Evolutionary conservation across 2,888 invertebrate species (phyloP), one percentile per base, ranked within the genome.

Genomic region (Cetonia aurata): DNA sequence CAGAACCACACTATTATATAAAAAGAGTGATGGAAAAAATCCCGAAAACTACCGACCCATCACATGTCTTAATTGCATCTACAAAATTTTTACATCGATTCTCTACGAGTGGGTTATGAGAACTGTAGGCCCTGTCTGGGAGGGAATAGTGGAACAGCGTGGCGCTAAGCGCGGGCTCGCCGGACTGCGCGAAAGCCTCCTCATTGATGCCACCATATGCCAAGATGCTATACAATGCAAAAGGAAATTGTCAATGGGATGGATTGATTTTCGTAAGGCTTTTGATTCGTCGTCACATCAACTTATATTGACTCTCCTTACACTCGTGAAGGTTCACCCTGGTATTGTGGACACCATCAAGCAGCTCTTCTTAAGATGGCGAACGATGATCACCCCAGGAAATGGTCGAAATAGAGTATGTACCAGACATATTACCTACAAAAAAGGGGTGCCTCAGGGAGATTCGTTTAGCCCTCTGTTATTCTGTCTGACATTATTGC

Each of bases 101-200:
- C 9, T 70, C 25, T 33, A 53, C 10, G 46, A 68, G 37, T 31
- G 15, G 13, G 50, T 46, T 13, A 15, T 57, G 8, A 12, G 31
- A 31, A 15, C 9, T n/a, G 57, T 68, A 6, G 13, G 41, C 10
- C 52, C 68, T 3, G n/a, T 57, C n/a, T 48, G 41, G 50, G 12
- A 44, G 3, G 25, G 33, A 3, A 4, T 68, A 12, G 31, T 44
- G 17, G 68, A 71, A 42, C 67, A 72, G 19, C 17, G 65, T 12
- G 59, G 69, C 9, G 17, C 50, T 10, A 66, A 72, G 15, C 46
- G 66, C n/a, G 69, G 62, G 3, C 42, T 66, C 13, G 67, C 67
- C 1, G 72, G 65, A 3, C 41, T 62, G 1, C 50, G 42, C 4
- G 69, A 72, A 10, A 72, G 70, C 37, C 65, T 71, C 2, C 65